Conservation (phyloP, 2,888 invertebrate genomes). For the Trissolcus japonicus region DNA sequence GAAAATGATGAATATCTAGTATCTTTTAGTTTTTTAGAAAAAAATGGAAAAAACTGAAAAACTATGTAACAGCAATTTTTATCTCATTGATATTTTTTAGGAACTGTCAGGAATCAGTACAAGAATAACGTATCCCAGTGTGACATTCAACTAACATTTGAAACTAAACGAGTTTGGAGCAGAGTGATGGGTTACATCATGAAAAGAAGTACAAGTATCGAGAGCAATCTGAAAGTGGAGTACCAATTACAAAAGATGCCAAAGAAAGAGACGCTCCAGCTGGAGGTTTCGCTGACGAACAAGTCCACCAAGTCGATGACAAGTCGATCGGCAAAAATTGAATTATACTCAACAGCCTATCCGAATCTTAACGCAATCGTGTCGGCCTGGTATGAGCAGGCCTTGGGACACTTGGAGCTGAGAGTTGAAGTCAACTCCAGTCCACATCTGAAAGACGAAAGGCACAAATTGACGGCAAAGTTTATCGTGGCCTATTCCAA, state of each 20-base stretch:
- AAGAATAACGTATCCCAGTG: conserved; percentile 84
- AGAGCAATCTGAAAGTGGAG: conserved; percentile 81
- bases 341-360: conserved; percentile 86
- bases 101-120: conserved; percentile 79
- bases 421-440: conserved; percentile 84
- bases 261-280: conserved; percentile 74
- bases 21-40: no score
- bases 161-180: conserved; percentile 86
- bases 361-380: conserved; percentile 78
- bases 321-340: conserved; percentile 81
- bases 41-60: no score
- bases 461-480: conserved; percentile 80
- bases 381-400: conserved; percentile 78
- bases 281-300: conserved; percentile 78
- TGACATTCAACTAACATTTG: conserved; percentile 85
- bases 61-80: not conserved
- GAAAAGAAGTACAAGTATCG: conserved; percentile 77
- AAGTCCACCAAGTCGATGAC: conserved; percentile 79
- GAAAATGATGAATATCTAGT: not conserved
- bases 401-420: conserved; percentile 84
- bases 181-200: conserved; percentile 85
- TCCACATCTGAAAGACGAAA: conserved; percentile 78
- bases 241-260: conserved; percentile 80
- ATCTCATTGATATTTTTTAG: conserved; percentile 69
- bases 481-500: conserved; percentile 81